These are phyloP conservation scores for Ciconia boyciana DNA, from an alignment of 2,113 vertebrate genomes.

Conservation along the genomic window DNA sequence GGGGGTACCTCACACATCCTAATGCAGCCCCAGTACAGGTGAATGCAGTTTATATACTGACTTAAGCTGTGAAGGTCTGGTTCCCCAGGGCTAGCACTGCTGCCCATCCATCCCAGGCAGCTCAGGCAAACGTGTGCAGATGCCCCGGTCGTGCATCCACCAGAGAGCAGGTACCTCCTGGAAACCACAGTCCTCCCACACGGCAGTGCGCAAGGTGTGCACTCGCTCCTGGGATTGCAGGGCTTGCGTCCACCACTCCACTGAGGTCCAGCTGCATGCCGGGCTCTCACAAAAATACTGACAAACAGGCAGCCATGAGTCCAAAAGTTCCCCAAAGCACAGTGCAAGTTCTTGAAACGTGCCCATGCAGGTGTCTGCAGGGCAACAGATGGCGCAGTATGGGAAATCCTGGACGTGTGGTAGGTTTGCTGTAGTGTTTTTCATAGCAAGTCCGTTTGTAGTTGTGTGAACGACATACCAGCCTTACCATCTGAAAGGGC, in stretches of 20 bases:
- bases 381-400: fast-evolving
- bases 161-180: not conserved
- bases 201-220: fast-evolving
- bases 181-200: not conserved
- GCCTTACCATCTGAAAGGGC: not conserved
- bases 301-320: fast-evolving
- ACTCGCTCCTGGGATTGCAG: fast-evolving
- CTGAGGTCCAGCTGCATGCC: not conserved
- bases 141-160: too few species aligned
- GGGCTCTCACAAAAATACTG: too few species aligned
- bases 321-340: not conserved
- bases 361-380: not conserved
- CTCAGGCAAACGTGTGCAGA: not conserved
- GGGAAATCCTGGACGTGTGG: not conserved
- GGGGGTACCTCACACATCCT: not conserved
- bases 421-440: not conserved
- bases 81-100: fast-evolving
- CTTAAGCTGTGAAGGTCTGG: not conserved
- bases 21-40: not conserved
- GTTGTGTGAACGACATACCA: fast-evolving
- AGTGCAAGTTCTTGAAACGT: fast-evolving
- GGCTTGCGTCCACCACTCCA: fast-evolving
- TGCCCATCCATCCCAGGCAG: not conserved
- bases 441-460: not conserved
- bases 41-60: not conserved